Evolutionary conservation across 2,113 vertebrate species (phyloP), one percentile per base, ranked within the genome.

Genomic region (Laticauda laticaudata): DNA sequence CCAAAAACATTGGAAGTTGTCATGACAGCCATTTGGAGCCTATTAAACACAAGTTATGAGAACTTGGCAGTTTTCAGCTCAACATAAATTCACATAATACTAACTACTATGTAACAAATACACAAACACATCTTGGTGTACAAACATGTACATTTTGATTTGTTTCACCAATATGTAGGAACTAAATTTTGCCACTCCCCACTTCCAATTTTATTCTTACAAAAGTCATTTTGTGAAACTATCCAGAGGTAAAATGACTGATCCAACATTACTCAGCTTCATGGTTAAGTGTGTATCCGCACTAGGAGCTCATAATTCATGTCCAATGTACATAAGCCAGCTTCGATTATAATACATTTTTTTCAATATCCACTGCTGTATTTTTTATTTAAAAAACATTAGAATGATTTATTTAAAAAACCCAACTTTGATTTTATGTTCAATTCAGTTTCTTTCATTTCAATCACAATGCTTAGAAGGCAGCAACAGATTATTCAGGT

Each of bases 1-100:
- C 20, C 6, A 92, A 92, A 92, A 91, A 51, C 18, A 85, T 21
- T 39, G 88, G 91, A 93, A 93, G 87, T 85, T 8, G 39, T 57
- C 87, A 91, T 26, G 87, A 91, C 5, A 94, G 48, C 3, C 39
- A 90, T 90, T 48, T 92, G 23, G 56, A 87, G 11, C 91, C 48
- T 81, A 89, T 0, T 91, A 56, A 90, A 92, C 93, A 10, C 3
- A 92, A 93, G 9, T 92, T 92, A 88, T 69, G 90, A 92, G 75
- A 91, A 90, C 26, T 59, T 48, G 85, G 15, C 9, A 88, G 21
- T 92, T 94, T 93, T 69, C 87, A 87, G 5, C 3, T 48, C 88
- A 91, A 86, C 90, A 21, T n/a, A 51, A 53, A 90, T 75, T 90
- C 92, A 93, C 90, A 43, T 81, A 81, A 20, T 81, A 21, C 34